A percentile compares a stretch with the other conserved stretches of the same genome.
Conservation (phyloP, 2,113 vertebrate genomes). For the Brachionichthys hirsutus region DNA sequence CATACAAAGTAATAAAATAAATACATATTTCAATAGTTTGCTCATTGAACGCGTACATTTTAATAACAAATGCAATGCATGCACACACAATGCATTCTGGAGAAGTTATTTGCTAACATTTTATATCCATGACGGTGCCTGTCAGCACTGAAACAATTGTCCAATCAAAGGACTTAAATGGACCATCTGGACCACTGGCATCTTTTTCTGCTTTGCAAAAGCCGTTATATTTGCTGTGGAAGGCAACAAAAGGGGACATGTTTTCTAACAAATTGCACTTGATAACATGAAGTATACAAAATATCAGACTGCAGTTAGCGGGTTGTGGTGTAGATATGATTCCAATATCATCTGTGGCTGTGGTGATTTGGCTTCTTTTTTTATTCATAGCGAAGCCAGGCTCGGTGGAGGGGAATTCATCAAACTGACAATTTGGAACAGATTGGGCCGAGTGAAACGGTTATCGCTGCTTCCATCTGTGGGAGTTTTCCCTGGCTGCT, state of each 20-base stretch:
- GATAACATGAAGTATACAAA: not conserved
- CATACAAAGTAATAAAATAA: too few species aligned
- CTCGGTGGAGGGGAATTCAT: conserved; percentile 49
- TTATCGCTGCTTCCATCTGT: conserved; percentile 48
- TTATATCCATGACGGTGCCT: too few species aligned
- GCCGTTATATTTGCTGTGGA: too few species aligned
- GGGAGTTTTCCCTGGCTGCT: conserved; percentile 32
- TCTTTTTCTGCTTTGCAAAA: too few species aligned
- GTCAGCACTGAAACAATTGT: too few species aligned
- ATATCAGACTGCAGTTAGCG: conserved; percentile 19
- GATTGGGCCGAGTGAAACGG: conserved; percentile 30
- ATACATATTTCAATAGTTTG: too few species aligned
- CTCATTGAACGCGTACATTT: too few species aligned
- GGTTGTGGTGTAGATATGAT: conserved; percentile 44
- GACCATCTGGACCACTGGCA: too few species aligned
- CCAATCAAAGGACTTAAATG: too few species aligned
- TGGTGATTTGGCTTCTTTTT: conserved; percentile 54
- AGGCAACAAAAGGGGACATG: too few species aligned
- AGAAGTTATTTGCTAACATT: not conserved
- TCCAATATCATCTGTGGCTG: conserved; percentile 49
- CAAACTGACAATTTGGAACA: conserved; percentile 44
- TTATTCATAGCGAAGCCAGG: conserved; percentile 22
- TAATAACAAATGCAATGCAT: too few species aligned
- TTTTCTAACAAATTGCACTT: not conserved
- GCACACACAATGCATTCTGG: too few species aligned